These are phyloP conservation scores for Lonchura striata DNA, from an alignment of 2,113 vertebrate genomes.

Conservation along the genomic window DNA sequence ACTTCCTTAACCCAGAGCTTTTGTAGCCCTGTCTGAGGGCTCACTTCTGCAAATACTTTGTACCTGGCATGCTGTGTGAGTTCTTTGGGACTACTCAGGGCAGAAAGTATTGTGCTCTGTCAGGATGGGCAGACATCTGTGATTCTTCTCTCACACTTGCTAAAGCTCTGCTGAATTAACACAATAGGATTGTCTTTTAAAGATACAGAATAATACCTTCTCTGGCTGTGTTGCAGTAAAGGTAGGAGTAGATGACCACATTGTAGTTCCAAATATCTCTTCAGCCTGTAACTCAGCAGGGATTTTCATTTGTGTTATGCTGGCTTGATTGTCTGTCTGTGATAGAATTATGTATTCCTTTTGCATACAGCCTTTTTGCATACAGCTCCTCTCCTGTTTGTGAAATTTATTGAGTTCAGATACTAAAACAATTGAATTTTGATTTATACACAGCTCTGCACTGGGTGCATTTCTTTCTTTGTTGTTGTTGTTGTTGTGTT, in stretches of 20 bases:
- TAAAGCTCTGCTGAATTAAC: conserved; percentile 15
- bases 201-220: conserved; percentile 19
- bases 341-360: conserved; percentile 12
- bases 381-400: not conserved
- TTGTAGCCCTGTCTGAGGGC: conserved; percentile 7
- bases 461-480: not conserved
- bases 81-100: conserved; percentile 5
- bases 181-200: not conserved
- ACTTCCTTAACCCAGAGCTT: conserved; percentile 47
- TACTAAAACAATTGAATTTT: conserved; percentile 36
- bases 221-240: conserved; percentile 6
- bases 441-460: not conserved
- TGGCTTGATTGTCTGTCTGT: conserved; percentile 13
- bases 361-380: not conserved
- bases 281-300: not conserved
- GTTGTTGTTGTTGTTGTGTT: too few relatives aligned
- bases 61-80: not conserved
- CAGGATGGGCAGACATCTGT: not conserved
- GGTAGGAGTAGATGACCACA: not conserved
- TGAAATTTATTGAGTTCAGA: not conserved
- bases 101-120: conserved; percentile 11
- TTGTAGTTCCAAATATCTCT: conserved; percentile 11
- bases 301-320: not conserved
- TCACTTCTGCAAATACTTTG: conserved; percentile 26
- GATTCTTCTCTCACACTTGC: not conserved